Conservation (phyloP, 2,113 vertebrate genomes). For the Rattus norvegicus region DNA sequence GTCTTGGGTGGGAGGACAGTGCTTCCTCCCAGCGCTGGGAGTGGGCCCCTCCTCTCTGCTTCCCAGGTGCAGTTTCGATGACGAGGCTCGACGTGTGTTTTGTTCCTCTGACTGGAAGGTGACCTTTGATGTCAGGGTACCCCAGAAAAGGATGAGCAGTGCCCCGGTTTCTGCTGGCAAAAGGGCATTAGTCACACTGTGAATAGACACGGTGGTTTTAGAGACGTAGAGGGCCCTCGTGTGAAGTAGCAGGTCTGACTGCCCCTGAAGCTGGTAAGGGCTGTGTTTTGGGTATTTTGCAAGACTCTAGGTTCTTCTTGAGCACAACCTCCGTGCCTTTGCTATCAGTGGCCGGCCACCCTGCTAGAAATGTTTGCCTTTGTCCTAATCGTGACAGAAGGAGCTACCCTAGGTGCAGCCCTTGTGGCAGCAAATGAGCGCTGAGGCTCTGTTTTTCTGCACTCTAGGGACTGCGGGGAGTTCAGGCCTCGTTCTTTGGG, state of each 20-base stretch:
- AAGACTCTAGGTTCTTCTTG: neutral
- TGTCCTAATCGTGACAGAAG: neutral
- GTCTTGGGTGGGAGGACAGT: neutral
- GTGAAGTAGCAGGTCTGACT: neutral
- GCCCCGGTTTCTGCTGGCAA: rapidly evolving
- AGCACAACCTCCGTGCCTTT: rapidly evolving
- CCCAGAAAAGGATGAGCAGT: rapidly evolving
- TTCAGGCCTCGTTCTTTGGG: neutral
- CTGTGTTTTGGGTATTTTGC: neutral
- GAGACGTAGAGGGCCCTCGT: rapidly evolving
- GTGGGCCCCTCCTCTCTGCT: neutral
- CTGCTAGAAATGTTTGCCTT: neutral
- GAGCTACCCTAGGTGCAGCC: neutral
- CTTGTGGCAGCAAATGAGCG: neutral
- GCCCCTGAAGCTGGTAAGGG: neutral
- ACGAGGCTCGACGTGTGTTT: no score
- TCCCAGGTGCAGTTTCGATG: rapidly evolving
- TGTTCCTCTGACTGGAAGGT: neutral
- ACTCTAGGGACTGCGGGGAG: rapidly evolving
- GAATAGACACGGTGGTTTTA: neutral
- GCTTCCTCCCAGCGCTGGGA: rapidly evolving
- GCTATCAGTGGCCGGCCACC: neutral
- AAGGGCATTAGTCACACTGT: rapidly evolving
- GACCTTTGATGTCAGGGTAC: neutral
- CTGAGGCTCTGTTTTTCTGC: rapidly evolving